phyloP scores from a whole-genome alignment of 1,140 invertebrate species.

The Acromyrmex charruanus region DNA sequence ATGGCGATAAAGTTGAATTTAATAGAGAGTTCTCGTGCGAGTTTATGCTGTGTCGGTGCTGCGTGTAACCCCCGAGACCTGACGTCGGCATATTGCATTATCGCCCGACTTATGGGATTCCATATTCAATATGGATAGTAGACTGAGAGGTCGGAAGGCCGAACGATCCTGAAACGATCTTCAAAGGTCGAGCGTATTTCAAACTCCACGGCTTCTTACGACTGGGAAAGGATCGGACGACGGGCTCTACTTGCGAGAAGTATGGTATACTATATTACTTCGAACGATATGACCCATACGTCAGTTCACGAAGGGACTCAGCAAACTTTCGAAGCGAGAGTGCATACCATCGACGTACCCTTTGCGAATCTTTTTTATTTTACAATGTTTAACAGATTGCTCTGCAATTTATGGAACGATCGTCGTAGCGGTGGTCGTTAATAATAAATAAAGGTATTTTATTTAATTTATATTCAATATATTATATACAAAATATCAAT shows the following conservation, averaged over 20 bases:
- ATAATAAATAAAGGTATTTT: not conserved
- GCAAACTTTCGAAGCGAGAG: conserved; percentile 42
- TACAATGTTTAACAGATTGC: not conserved
- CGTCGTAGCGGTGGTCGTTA: not conserved
- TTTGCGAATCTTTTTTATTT: not conserved
- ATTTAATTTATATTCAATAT: not conserved
- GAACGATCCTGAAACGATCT: conserved; percentile 30
- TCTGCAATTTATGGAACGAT: not conserved
- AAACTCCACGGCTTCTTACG: conserved; percentile 51
- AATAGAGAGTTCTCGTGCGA: conserved; percentile 74
- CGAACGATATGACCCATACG: conserved; percentile 37
- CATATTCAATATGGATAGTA: conserved; percentile 80
- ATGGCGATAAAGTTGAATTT: conserved; percentile 76
- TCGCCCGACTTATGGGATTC: conserved; percentile 80
- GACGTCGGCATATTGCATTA: conserved; percentile 83
- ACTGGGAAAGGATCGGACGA: conserved; percentile 22
- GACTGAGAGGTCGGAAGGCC: conserved; percentile 53
- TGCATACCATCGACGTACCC: conserved; percentile 10
- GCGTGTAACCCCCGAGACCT: conserved; percentile 69
- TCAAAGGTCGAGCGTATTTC: conserved; percentile 18
- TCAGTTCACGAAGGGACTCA: conserved; percentile 26
- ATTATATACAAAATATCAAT: not conserved
- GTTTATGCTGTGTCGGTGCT: conserved; percentile 50
- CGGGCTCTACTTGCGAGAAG: conserved; percentile 31
- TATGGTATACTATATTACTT: conserved; percentile 50